Percentiles rank a stretch among this genome's conserved stretches.
Conservation (phyloP, 1,140 invertebrate genomes). For the Hestina assimilis region DNA sequence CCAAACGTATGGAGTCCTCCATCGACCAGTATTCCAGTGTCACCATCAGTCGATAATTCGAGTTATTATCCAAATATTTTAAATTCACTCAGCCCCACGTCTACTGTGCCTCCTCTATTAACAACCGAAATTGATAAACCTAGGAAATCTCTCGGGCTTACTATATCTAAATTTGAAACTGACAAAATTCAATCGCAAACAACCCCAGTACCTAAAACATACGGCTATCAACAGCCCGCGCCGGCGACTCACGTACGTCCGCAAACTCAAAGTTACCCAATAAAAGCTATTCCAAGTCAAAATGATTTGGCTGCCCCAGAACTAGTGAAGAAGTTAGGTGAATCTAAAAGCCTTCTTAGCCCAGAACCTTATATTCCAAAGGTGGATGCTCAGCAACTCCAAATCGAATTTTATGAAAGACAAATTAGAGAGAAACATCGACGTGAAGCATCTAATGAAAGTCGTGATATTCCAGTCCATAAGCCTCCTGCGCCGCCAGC, state of each 20-base stretch:
- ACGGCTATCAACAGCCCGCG: conserved; percentile 42
- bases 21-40: conserved; percentile 52
- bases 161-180: conserved; percentile 74
- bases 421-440: conserved; percentile 68
- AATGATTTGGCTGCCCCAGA: conserved; percentile 68
- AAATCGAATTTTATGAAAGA: conserved; percentile 76
- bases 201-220: conserved; percentile 24
- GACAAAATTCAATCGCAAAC: conserved; percentile 37
- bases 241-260: conserved; percentile 59
- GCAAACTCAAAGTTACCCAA: conserved; percentile 46
- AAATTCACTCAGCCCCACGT: conserved; percentile 46
- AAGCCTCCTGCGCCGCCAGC: conserved; percentile 43
- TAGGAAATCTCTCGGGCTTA: conserved; percentile 58
- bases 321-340: conserved; percentile 64
- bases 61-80: conserved; percentile 25
- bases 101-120: conserved; percentile 33
- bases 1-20: conserved; percentile 72
- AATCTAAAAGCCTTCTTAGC: conserved; percentile 35
- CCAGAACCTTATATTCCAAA: conserved; percentile 39
- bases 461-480: conserved; percentile 37
- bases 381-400: conserved; percentile 67
- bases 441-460: conserved; percentile 40
- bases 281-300: conserved; percentile 61
- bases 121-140: conserved; percentile 46
- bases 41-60: conserved; percentile 43